Percentiles rank a stretch among this genome's conserved stretches.
Conservation (phyloP, 1,140 invertebrate species). For the Drosophila littoralis region DNA sequence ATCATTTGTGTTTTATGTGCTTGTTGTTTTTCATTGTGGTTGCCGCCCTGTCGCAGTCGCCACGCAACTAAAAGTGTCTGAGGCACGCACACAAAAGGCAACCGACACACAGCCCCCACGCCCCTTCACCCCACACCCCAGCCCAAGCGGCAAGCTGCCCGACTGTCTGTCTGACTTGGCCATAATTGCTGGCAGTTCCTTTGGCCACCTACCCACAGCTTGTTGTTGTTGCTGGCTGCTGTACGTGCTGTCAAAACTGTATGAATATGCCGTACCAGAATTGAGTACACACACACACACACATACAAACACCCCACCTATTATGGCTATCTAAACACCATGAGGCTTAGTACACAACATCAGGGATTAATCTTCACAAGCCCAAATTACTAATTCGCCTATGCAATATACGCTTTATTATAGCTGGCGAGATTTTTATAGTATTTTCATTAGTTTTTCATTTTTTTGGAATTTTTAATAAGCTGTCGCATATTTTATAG, state of each 20-base stretch:
- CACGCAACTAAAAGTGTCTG: conserved; percentile 54
- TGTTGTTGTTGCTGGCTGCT: conserved; percentile 29
- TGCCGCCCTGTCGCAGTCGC: conserved; percentile 58
- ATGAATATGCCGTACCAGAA: conserved; percentile 52
- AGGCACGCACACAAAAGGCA: conserved; percentile 49
- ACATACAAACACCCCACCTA: not conserved
- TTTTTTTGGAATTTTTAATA: not conserved
- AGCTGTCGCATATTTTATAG: no score
- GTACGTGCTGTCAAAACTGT: conserved; percentile 61
- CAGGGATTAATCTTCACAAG: conserved; percentile 26
- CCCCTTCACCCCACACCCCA: not conserved
- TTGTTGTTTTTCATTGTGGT: conserved; percentile 72
- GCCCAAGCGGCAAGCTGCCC: conserved; percentile 4
- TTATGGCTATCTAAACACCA: conserved; percentile 18
- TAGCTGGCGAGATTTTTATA: not conserved
- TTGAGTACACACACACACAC: conserved; percentile 16
- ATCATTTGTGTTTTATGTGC: conserved; percentile 82
- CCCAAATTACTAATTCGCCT: conserved; percentile 29
- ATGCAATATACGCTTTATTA: conserved; percentile 2
- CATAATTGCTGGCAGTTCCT: conserved; percentile 44
- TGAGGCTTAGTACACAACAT: conserved; percentile 11
- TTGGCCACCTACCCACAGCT: not conserved
- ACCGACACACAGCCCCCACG: not conserved
- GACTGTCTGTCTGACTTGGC: conserved; percentile 36
- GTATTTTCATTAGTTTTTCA: not conserved